phyloP scores from a whole-genome alignment of 2,113 vertebrate genomes.

The Empidonax alnorum region DNA sequence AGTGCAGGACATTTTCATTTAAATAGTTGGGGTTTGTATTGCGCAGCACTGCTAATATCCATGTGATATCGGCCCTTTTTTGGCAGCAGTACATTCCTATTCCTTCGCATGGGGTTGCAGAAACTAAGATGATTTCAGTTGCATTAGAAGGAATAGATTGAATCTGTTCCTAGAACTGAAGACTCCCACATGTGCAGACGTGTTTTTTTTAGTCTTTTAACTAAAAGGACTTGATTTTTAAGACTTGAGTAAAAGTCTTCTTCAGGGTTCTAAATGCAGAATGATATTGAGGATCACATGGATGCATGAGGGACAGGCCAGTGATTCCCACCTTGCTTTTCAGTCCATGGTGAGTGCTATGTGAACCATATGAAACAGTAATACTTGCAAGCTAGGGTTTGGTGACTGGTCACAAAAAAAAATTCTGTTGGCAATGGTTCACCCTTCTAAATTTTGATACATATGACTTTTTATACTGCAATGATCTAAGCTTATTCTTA shows the following conservation, averaged over 20 bases:
- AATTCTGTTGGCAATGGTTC: not conserved
- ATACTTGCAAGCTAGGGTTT: not conserved
- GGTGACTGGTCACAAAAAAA: not conserved
- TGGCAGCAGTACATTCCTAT: not conserved
- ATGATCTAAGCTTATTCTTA: not conserved
- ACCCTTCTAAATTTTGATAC: not conserved
- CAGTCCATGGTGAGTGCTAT: not conserved
- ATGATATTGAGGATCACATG: not conserved
- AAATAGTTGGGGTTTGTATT: not conserved
- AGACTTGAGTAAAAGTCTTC: not conserved
- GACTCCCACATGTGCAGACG: not conserved
- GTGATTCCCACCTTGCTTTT: not conserved
- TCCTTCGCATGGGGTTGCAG: not conserved
- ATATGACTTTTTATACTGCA: not conserved
- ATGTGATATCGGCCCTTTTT: not conserved
- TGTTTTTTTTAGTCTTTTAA: not conserved
- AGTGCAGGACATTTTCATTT: not conserved
- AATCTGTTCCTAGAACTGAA: not conserved
- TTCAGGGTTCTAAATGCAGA: not conserved
- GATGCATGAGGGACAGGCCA: not conserved
- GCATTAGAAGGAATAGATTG: not conserved
- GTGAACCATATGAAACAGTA: not conserved
- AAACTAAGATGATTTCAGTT: not conserved
- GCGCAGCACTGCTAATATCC: not conserved
- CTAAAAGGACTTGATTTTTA: not conserved